These are phyloP conservation scores for Rhadina sibilatrix DNA, from an alignment of 2,113 vertebrate species.

Conservation along the genomic window DNA sequence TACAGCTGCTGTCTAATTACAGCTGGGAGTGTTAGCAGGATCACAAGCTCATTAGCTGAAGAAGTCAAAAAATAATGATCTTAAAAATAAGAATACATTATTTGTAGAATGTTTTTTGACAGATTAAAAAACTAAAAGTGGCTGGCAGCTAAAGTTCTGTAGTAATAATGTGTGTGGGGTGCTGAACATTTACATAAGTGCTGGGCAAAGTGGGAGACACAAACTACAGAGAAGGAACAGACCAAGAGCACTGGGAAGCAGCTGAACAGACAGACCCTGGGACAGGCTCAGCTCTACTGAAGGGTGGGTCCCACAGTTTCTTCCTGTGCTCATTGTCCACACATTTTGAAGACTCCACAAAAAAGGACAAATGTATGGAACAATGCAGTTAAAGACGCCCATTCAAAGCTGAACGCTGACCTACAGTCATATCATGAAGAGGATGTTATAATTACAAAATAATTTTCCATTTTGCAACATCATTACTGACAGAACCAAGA, in stretches of 20 bases:
- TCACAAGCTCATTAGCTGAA: not conserved
- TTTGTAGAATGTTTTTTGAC: not conserved
- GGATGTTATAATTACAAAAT: not conserved
- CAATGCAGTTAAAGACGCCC: not conserved
- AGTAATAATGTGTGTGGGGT: rapidly evolving
- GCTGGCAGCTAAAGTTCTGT: not conserved
- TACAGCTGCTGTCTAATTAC: not conserved
- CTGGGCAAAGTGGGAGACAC: not conserved
- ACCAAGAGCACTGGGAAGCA: not conserved
- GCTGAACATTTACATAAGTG: not conserved
- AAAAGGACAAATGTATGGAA: not conserved
- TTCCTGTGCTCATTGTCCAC: not conserved
- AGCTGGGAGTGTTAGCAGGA: not conserved
- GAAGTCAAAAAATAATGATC: not conserved
- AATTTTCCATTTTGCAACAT: not conserved
- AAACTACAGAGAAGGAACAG: rapidly evolving
- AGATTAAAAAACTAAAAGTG: not conserved
- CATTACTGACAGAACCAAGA: not conserved
- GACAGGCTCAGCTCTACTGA: not conserved
- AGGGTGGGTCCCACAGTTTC: not conserved
- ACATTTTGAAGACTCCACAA: not conserved
- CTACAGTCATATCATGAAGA: not conserved
- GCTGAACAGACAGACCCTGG: rapidly evolving
- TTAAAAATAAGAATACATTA: not conserved
- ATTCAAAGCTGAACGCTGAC: not conserved